These are phyloP conservation scores for Morelia viridis DNA, from an alignment of 2,797 vertebrate genomes.

Conservation along the genomic window DNA sequence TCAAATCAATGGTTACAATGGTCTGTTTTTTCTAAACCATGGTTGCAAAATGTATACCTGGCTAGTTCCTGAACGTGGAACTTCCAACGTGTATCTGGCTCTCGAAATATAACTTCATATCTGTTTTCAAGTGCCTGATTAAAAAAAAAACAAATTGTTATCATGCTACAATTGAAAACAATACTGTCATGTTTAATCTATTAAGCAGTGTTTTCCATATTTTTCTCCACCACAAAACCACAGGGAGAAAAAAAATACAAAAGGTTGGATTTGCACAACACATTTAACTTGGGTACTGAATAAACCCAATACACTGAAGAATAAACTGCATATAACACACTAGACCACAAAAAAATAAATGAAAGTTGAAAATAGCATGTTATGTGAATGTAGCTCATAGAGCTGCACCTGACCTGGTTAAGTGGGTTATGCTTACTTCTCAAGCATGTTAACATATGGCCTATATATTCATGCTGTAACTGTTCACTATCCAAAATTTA, in stretches of 20 bases:
- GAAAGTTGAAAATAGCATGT: background rate
- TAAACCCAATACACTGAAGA: background rate
- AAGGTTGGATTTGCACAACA: background rate
- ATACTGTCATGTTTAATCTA: background rate
- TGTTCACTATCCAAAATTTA: background rate
- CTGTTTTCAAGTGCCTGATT: slow-evolving; percentile 76
- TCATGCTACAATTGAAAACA: background rate
- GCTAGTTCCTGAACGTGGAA: slow-evolving; percentile 77
- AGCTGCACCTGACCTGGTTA: background rate
- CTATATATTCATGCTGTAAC: background rate
- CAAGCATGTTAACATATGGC: background rate
- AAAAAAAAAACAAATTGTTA: slow-evolving; percentile 22
- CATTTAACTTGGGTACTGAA: background rate
- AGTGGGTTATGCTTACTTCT: background rate
- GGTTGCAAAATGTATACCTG: slow-evolving; percentile 70
- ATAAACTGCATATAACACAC: background rate
- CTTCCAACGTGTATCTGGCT: slow-evolving; percentile 80
- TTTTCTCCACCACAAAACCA: background rate
- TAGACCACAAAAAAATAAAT: background rate
- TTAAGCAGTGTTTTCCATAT: background rate
- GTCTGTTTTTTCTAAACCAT: background rate
- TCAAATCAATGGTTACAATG: background rate
- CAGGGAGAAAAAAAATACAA: background rate
- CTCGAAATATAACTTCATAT: slow-evolving; percentile 79
- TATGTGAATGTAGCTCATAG: background rate